Base-by-base conservation (phyloP, 1,140 invertebrate species). In the Brachionus rotundiformis region DNA sequence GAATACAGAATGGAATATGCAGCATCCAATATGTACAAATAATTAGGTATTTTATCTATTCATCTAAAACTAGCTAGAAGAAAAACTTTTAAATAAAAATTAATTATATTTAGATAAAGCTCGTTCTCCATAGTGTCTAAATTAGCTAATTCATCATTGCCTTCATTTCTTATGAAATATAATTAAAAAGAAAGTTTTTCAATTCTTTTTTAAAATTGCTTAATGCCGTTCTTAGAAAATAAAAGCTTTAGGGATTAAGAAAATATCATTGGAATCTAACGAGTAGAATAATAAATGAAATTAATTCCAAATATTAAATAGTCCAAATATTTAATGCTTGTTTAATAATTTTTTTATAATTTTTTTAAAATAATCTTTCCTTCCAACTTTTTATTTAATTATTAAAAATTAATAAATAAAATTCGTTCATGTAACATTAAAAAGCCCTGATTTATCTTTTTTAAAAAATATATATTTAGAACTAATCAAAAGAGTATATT, bases 141-240 rank as follows among this genome's bases (percentile, higher is more conserved):
- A 54, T 54, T 25, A 54, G 47, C 19, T 54, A 54, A 19, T 54
- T 54, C 10, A 41, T 41, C 39, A 41, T 13, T 41, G 39, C 39
- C 39, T 41, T 41, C 47, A 25, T 8, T 54, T 54, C 47, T 0
- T 1, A 54, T 54, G 7, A 54, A 54, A 54, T 19, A 54, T 25
- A 54, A 54, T 54, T 54, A 23, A 54, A 54, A 54, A 54, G 47
- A 54, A 54, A 54, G 19, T 54, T 54, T 54, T 54, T 54, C 16
- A 54, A 19, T 54, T 54, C 47, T 54, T 54, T 54, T 54, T 19
- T 1, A 54, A 49, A 54, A 54, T 54, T 54, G 47, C 47, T 54
- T 54, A 54, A 54, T 54, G 47, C 47, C 47, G 47, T 54, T 54
- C 47, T 54, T 54, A 54, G 8, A 54, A 23, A 54, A 54, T 23